A percentile compares a stretch with the other conserved stretches of the same genome.
These are phyloP conservation scores for Brachypterus glaber DNA, from an alignment of 2,888 invertebrate species.

Conservation along the genomic window DNA sequence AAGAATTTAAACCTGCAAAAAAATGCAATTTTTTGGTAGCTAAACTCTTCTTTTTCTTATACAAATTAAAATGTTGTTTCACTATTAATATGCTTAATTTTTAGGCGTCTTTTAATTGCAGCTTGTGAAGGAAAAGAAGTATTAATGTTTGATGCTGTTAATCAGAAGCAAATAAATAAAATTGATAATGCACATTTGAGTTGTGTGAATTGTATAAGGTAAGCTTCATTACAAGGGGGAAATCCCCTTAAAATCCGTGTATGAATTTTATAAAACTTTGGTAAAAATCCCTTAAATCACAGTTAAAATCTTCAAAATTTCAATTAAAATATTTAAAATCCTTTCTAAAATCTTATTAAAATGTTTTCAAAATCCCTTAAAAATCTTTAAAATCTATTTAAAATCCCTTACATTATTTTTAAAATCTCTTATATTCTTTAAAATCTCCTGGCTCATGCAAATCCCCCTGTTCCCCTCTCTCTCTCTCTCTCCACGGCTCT, in stretches of 20 bases:
- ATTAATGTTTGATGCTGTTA: constrained; percentile 77
- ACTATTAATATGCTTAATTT: constrained; percentile 26
- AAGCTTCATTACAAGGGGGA: constrained; percentile 31
- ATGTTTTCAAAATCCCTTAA: too few relatives aligned
- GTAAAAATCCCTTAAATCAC: too few relatives aligned
- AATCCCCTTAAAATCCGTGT: constrained; percentile 4
- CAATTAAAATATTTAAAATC: too few relatives aligned
- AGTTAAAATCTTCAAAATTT: too few relatives aligned
- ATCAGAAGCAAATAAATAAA: constrained; percentile 61
- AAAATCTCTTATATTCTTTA: constrained; percentile 4
- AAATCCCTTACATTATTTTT: background rate
- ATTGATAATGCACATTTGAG: constrained; percentile 77
- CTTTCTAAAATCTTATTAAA: too few relatives aligned
- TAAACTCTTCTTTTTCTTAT: too few relatives aligned
- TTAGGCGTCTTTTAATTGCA: constrained; percentile 71
- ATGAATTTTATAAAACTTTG: background rate
- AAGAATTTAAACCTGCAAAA: too few relatives aligned
- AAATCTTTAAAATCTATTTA: too few relatives aligned
- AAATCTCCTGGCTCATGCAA: background rate
- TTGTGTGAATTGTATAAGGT: constrained; percentile 92
- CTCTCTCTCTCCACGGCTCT: too few relatives aligned
- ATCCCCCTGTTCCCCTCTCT: constrained; percentile 7
- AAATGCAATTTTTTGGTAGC: too few relatives aligned
- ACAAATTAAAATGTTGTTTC: too few relatives aligned
- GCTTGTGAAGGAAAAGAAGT: constrained; percentile 87